Percentiles rank a stretch among this genome's conserved stretches.
These are phyloP conservation scores for Isotomurus palustris DNA, from an alignment of 2,888 invertebrate species.

Conservation along the genomic window DNA sequence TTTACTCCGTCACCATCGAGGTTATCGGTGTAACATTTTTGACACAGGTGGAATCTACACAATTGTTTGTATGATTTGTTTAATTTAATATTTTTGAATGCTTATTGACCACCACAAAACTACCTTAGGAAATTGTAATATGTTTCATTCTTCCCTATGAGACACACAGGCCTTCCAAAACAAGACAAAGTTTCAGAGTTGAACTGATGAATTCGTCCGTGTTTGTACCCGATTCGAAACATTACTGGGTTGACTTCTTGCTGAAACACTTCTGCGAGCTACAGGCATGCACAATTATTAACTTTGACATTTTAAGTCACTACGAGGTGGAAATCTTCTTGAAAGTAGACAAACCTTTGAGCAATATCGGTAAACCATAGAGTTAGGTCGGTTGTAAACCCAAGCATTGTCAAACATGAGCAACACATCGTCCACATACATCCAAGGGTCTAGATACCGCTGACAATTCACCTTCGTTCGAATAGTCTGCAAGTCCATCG, in stretches of 20 bases:
- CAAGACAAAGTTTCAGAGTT: slow-evolving; percentile 17
- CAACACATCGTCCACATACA: slow-evolving; percentile 20
- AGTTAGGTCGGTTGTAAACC: slow-evolving; percentile 19
- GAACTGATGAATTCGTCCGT: slow-evolving; percentile 23
- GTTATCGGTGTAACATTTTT: slow-evolving; percentile 9
- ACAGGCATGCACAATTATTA: neutral
- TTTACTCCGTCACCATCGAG: neutral
- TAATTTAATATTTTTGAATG: neutral
- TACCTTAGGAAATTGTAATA: slow-evolving; percentile 8
- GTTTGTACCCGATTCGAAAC: slow-evolving; percentile 16
- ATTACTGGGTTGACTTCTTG: slow-evolving; percentile 19
- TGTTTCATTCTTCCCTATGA: slow-evolving; percentile 4
- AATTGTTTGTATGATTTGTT: neutral
- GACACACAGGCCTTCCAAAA: slow-evolving; percentile 24
- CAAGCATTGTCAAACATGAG: slow-evolving; percentile 22
- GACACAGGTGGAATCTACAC: slow-evolving; percentile 13
- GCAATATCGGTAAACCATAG: slow-evolving; percentile 13
- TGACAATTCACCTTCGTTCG: slow-evolving; percentile 14
- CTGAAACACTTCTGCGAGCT: slow-evolving; percentile 12
- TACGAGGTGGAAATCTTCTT: neutral
- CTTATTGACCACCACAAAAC: neutral
- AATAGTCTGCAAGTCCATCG: slow-evolving; percentile 23
- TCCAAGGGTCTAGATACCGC: slow-evolving; percentile 16
- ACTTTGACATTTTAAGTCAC: neutral
- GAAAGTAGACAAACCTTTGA: slow-evolving; percentile 3